A percentile compares a stretch with the other conserved stretches of the same genome.
phyloP scores from a whole-genome alignment of 2,113 vertebrate genomes.

The Aythya baeri region DNA sequence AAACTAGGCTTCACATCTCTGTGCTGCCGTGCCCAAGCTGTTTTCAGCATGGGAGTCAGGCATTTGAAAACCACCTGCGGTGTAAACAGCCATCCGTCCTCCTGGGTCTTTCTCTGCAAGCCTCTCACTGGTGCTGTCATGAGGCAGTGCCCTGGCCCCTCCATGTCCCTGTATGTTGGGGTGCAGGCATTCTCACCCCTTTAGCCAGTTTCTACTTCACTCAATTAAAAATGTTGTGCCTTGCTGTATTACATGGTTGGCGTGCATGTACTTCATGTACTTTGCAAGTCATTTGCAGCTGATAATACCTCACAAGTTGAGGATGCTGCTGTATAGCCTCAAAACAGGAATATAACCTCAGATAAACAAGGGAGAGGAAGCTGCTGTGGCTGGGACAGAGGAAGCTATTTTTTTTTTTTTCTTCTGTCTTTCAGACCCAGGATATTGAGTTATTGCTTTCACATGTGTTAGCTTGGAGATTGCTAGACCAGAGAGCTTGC shows the following conservation, averaged over 20 bases:
- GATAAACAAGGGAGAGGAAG: not conserved
- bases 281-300: not conserved
- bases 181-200: not conserved
- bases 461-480: not conserved
- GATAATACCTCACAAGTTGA: not conserved
- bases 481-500: not conserved
- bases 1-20: slow-evolving; percentile 1
- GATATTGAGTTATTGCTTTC: not conserved
- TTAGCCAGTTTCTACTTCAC: not conserved
- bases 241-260: not conserved
- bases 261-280: not conserved
- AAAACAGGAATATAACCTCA: not conserved
- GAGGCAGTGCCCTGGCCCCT: not conserved
- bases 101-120: not conserved
- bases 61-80: slow-evolving; percentile 43
- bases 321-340: not conserved
- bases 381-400: not conserved
- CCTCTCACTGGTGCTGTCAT: not conserved
- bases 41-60: not conserved
- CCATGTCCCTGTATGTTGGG: fast-evolving
- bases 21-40: not conserved
- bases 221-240: not conserved
- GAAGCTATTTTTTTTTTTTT: not conserved
- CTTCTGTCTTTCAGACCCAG: not conserved
- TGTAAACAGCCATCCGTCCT: not conserved